These are phyloP conservation scores for Notiomystis cincta DNA, from an alignment of 2,113 vertebrate genomes.

Conservation along the genomic window DNA sequence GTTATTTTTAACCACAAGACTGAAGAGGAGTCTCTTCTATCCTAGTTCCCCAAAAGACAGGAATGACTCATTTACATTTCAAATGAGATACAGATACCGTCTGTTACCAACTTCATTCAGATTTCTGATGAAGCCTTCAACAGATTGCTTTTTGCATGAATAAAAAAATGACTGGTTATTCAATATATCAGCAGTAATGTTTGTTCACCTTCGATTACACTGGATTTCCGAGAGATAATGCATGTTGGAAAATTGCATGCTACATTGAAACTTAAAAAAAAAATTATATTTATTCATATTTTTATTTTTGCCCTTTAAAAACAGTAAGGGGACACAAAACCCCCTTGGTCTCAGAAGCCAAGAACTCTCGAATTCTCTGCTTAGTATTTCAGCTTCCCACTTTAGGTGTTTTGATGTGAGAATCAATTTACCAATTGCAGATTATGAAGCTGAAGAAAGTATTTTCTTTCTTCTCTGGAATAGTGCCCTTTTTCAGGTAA, in stretches of 20 bases:
- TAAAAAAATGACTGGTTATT: background rate
- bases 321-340: background rate
- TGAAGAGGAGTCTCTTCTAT: constrained; percentile 24
- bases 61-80: constrained; percentile 52
- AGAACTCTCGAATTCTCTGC: background rate
- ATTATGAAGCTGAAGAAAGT: background rate
- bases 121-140: background rate
- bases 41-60: constrained; percentile 12
- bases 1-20: constrained; percentile 37
- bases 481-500: background rate
- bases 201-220: background rate
- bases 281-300: background rate
- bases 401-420: background rate
- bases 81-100: constrained; percentile 8
- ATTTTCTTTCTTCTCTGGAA: background rate
- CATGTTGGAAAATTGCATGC: background rate
- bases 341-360: background rate
- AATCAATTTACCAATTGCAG: background rate
- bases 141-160: background rate
- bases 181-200: background rate
- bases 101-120: constrained; percentile 33
- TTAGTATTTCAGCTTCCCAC: background rate
- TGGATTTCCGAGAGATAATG: background rate
- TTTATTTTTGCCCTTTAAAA: background rate
- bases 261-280: background rate